Percentiles rank a stretch among this genome's conserved stretches.
Conservation (phyloP, 1,140 invertebrate species). For the Drosophila subpulchrella region DNA sequence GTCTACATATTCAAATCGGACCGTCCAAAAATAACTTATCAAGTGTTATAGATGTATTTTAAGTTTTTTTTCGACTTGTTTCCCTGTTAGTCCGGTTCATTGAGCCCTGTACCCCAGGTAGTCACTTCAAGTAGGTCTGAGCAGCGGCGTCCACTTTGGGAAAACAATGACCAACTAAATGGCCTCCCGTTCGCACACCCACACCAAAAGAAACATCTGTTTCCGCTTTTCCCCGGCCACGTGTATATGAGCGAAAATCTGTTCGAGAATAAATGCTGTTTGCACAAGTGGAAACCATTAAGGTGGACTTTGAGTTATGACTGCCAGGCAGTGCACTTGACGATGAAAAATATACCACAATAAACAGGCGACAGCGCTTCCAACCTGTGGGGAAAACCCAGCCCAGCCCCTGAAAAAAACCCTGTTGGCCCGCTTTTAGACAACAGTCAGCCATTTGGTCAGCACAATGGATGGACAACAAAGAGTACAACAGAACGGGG, state of each 20-base stretch:
- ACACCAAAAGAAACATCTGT: slow-evolving; percentile 34
- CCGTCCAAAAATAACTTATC: neutral
- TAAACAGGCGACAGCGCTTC: slow-evolving; percentile 44
- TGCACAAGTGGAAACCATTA: slow-evolving; percentile 70
- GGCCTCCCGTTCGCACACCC: slow-evolving; percentile 30
- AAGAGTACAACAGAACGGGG: slow-evolving; percentile 26
- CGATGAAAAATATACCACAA: slow-evolving; percentile 76
- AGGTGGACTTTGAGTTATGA: slow-evolving; percentile 76
- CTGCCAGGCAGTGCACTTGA: slow-evolving; percentile 67
- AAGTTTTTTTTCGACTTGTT: neutral
- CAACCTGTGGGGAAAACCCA: slow-evolving; percentile 8
- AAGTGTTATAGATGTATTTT: neutral
- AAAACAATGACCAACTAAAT: slow-evolving; percentile 55
- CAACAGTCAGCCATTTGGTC: slow-evolving; percentile 61
- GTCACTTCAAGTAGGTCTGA: slow-evolving; percentile 53
- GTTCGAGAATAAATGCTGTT: slow-evolving; percentile 55
- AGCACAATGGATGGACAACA: slow-evolving; percentile 60
- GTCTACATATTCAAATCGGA: too few relatives aligned
- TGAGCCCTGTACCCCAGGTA: slow-evolving; percentile 24
- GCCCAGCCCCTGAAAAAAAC: neutral
- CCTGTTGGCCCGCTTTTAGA: slow-evolving; percentile 20
- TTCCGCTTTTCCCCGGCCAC: neutral
- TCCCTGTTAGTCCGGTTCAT: slow-evolving; percentile 37
- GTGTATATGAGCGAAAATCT: slow-evolving; percentile 51
- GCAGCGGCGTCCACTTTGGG: slow-evolving; percentile 45